Evolutionary conservation across 23 tunicate species (phyloP).

Genomic region (Styela plicata): DNA sequence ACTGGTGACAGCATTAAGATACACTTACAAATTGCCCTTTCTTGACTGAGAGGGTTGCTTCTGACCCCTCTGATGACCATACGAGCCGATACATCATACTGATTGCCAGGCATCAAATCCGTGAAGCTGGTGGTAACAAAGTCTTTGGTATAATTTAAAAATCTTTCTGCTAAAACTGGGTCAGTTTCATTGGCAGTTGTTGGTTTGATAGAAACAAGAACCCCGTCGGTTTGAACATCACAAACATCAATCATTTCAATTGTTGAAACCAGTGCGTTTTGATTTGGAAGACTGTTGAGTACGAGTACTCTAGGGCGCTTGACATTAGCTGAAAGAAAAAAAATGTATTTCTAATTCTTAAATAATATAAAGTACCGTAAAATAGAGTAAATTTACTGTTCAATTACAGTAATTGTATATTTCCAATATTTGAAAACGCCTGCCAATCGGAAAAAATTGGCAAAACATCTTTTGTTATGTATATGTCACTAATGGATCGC

Average conservation of each 20-base stretch:
- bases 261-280: background rate
- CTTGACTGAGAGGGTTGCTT: background rate
- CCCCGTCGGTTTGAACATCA: background rate
- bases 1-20: too few relatives aligned
- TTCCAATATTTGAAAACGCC: too few relatives aligned
- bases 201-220: background rate
- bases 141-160: background rate
- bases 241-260: background rate
- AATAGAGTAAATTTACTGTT: too few relatives aligned
- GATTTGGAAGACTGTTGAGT: background rate
- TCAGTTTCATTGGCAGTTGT: background rate
- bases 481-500: too few relatives aligned
- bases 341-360: too few relatives aligned
- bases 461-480: too few relatives aligned
- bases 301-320: background rate
- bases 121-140: conserved; percentile 21
- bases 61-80: conserved; percentile 10
- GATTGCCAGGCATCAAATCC: conserved; percentile 22
- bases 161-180: background rate
- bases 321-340: background rate
- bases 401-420: too few relatives aligned
- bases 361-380: too few relatives aligned
- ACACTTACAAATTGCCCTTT: conserved; percentile 31
- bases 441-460: too few relatives aligned
- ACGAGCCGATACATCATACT: conserved; percentile 30